phyloP scores from a whole-genome alignment of 2,797 vertebrate genomes.

The Mico argentatus region DNA sequence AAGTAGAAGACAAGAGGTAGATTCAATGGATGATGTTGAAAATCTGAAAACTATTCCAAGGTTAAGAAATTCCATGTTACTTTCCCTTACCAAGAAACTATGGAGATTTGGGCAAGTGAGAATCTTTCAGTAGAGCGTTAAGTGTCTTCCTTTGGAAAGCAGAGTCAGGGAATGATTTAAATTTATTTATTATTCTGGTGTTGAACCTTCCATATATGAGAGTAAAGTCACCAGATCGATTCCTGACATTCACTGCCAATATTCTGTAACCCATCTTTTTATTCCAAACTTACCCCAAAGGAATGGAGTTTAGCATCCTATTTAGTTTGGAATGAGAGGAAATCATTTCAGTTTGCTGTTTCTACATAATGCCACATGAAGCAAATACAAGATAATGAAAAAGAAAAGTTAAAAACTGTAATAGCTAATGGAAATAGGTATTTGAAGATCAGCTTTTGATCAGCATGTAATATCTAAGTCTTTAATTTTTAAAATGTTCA shows the following conservation, averaged over 20 bases:
- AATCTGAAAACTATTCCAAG: background rate
- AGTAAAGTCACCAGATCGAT: background rate
- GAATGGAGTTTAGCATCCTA: background rate
- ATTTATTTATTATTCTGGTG: background rate
- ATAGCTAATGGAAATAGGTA: slow-evolving; percentile 8
- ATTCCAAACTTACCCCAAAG: background rate
- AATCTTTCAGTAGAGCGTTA: background rate
- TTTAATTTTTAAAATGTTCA: slow-evolving; percentile 70
- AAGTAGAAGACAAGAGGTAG: background rate
- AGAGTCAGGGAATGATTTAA: background rate
- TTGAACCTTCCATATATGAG: background rate
- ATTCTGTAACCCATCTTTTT: background rate
- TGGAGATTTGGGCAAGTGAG: background rate
- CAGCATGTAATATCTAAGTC: slow-evolving; percentile 43
- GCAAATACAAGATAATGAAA: background rate
- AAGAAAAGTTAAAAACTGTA: background rate
- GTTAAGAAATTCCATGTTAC: background rate
- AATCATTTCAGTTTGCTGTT: background rate
- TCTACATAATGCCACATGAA: background rate
- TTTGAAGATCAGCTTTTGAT: slow-evolving; percentile 35
- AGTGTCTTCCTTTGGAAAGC: background rate
- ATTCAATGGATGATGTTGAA: background rate
- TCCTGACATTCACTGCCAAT: background rate
- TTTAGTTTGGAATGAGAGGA: background rate
- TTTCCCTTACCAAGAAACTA: background rate